Percentiles rank a stretch among this genome's conserved stretches.
phyloP scores from a whole-genome alignment of 2,113 vertebrate species.

The Macaca mulatta region DNA sequence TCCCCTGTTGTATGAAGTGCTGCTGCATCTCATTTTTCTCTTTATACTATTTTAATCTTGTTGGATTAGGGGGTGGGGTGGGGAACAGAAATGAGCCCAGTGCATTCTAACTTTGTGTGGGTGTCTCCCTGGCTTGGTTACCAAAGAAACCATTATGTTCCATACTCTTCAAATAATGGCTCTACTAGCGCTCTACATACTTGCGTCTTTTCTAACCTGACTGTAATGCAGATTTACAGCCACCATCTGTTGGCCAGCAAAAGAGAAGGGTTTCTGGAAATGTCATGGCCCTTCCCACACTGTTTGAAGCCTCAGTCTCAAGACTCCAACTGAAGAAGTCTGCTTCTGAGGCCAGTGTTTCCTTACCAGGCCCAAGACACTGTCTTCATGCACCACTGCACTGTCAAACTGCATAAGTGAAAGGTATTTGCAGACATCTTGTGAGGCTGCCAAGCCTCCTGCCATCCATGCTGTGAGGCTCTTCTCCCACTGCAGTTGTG shows the following conservation, averaged over 20 bases:
- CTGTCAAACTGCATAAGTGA: constrained; percentile 74
- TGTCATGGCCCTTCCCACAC: constrained; percentile 74
- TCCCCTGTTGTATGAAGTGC: constrained; percentile 54
- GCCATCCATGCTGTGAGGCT: constrained; percentile 66
- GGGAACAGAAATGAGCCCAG: constrained; percentile 82
- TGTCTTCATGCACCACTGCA: constrained; percentile 72
- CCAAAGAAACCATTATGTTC: constrained; percentile 87
- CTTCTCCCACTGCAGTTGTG: not conserved
- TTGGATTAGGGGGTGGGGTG: constrained; percentile 63
- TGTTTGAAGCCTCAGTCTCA: constrained; percentile 56
- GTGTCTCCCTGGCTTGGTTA: constrained; percentile 83
- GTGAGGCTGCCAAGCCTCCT: constrained; percentile 78
- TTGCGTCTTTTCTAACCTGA: constrained; percentile 72
- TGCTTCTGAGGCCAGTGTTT: constrained; percentile 71
- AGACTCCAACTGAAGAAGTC: constrained; percentile 53
- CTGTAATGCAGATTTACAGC: constrained; percentile 83
- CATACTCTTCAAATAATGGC: constrained; percentile 82
- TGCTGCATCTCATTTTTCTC: constrained; percentile 70
- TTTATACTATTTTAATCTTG: constrained; percentile 81
- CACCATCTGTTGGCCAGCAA: constrained; percentile 84
- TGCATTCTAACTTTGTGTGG: constrained; percentile 84
- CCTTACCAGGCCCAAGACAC: constrained; percentile 56
- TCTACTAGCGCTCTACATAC: constrained; percentile 83
- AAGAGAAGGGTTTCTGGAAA: constrained; percentile 71
- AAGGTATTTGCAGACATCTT: constrained; percentile 75